These are phyloP conservation scores for Darevskia nairensis DNA, from an alignment of 2,797 vertebrate genomes.

Conservation along the genomic window DNA sequence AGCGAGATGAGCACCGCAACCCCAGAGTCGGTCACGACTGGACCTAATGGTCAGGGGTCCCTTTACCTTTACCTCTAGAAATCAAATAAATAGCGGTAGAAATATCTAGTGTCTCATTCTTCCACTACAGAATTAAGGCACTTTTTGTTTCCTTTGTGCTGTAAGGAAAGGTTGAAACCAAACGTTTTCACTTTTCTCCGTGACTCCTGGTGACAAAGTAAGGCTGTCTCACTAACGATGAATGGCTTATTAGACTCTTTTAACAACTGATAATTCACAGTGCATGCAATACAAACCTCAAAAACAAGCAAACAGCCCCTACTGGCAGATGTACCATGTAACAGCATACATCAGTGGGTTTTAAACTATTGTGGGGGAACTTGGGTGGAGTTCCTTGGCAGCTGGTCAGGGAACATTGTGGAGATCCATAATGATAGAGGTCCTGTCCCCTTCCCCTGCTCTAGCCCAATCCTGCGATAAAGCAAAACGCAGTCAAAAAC, in stretches of 20 bases:
- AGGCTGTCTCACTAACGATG: background rate
- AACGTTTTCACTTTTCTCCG: background rate
- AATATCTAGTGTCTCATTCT: background rate
- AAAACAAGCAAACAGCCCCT: background rate
- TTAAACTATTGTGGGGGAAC: background rate
- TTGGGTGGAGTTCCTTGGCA: background rate
- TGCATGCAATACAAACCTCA: background rate
- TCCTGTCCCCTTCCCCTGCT: background rate
- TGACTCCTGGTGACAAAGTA: conserved; percentile 9
- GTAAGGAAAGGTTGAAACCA: background rate
- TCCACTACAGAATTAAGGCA: background rate
- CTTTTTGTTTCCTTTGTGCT: background rate
- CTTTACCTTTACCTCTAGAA: too few relatives aligned
- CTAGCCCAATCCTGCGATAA: too few relatives aligned
- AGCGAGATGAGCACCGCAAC: too few relatives aligned
- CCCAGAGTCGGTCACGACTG: too few relatives aligned
- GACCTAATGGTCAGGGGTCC: too few relatives aligned
- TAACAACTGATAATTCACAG: conserved; percentile 8
- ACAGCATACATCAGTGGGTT: background rate
- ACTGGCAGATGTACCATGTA: background rate
- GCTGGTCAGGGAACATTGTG: background rate
- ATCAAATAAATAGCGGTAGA: too few relatives aligned
- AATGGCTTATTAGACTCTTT: background rate
- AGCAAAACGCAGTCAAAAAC: too few relatives aligned
- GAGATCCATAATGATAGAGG: background rate